Evolutionary conservation across 2,113 vertebrate genomes (phyloP).

Genomic region (Daubentonia madagascariensis): DNA sequence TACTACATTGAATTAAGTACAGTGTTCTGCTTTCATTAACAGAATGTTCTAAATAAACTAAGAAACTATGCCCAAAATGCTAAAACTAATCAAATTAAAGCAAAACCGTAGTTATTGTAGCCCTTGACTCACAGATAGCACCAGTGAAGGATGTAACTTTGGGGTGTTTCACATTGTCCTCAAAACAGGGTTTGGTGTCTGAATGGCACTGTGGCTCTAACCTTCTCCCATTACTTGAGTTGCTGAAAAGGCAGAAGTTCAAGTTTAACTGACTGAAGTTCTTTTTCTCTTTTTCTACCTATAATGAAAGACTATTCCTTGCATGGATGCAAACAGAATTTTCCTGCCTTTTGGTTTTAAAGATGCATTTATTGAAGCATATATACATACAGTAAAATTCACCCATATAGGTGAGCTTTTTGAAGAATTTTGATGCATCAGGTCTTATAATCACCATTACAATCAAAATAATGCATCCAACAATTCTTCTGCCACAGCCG

Average conservation of each 20-base stretch:
- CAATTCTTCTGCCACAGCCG: too few species aligned
- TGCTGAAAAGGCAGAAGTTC: not conserved
- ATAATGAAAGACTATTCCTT: not conserved
- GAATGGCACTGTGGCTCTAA: too few species aligned
- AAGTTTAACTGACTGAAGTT: not conserved
- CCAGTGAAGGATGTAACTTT: not conserved
- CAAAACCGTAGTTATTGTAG: not conserved
- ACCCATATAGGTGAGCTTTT: not conserved
- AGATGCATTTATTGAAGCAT: not conserved
- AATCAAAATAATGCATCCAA: too few species aligned
- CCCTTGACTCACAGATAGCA: not conserved
- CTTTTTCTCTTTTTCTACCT: not conserved
- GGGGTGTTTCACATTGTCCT: not conserved
- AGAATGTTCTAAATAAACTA: not conserved
- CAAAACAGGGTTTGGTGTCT: not conserved
- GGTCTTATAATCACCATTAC: not conserved
- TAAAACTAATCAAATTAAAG: not conserved
- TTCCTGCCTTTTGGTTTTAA: not conserved
- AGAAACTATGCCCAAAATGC: not conserved
- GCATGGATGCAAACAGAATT: too few species aligned
- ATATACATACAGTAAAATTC: not conserved
- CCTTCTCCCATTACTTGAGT: not conserved
- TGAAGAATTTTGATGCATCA: not conserved
- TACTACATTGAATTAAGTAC: too few species aligned
- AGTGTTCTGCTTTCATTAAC: not conserved